Evolutionary conservation across 2,797 vertebrate genomes (phyloP).

Genomic region (Ficedula albicollis): DNA sequence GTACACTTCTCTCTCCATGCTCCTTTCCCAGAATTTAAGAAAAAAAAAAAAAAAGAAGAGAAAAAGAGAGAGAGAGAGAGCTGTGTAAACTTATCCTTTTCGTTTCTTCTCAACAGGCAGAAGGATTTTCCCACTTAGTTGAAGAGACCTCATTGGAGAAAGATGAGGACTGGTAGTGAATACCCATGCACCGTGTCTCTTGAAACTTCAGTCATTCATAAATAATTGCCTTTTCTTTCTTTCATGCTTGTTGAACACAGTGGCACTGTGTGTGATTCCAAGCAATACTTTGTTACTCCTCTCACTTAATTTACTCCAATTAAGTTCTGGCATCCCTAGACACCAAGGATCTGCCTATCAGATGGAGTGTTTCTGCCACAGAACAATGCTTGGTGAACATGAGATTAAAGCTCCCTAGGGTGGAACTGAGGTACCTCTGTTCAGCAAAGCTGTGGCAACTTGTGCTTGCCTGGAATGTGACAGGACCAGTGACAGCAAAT

Average conservation of each 20-base stretch:
- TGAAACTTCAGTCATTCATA: neutral
- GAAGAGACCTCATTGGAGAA: neutral
- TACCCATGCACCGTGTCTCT: neutral
- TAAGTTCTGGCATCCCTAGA: neutral
- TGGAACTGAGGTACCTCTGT: neutral
- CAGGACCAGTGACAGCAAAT: neutral
- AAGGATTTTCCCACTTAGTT: neutral
- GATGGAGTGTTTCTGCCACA: neutral
- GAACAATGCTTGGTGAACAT: neutral
- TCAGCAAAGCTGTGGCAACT: neutral
- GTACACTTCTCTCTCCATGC: neutral
- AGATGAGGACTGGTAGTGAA: neutral
- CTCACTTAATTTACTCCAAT: constrained; percentile 6
- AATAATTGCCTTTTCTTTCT: constrained; percentile 1
- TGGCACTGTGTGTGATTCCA: neutral
- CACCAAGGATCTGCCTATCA: neutral
- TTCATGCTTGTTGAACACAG: neutral
- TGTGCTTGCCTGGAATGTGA: neutral
- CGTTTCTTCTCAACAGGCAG: neutral
- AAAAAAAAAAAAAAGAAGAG: neutral
- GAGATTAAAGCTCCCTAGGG: neutral
- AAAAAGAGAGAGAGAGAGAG: neutral
- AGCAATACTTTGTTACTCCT: neutral
- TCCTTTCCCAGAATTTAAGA: neutral
- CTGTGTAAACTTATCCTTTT: neutral